A percentile compares a stretch with the other conserved stretches of the same genome.
Evolutionary conservation across 1,140 invertebrate genomes (phyloP).

Genomic region (Leptinotarsa undecemlineata): DNA sequence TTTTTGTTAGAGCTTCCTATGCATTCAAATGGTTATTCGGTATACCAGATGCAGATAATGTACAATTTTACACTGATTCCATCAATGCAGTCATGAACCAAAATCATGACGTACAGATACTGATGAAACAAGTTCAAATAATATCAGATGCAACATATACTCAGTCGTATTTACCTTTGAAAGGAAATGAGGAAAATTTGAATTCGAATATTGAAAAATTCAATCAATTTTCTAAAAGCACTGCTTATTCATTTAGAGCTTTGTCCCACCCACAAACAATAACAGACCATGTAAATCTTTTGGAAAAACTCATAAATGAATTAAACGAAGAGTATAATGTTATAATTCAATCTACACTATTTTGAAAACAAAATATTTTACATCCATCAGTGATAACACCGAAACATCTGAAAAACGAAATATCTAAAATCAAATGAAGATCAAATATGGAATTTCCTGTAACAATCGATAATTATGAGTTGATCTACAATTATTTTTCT

Average conservation of each 20-base stretch:
- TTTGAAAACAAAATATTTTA: constrained; percentile 45
- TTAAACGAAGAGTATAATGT: too few species aligned
- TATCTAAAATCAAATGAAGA: constrained; percentile 12
- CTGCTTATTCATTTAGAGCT: not conserved
- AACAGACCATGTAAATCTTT: too few species aligned
- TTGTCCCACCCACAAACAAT: too few species aligned
- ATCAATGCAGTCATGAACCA: constrained; percentile 36
- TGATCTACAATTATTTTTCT: too few species aligned
- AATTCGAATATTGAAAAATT: constrained; percentile 4
- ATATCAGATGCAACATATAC: constrained; percentile 25
- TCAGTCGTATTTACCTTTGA: not conserved
- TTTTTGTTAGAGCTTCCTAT: constrained; percentile 46
- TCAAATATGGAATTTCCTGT: too few species aligned
- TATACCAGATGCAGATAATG: constrained; percentile 44
- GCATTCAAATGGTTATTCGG: constrained; percentile 22
- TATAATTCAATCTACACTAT: too few species aligned
- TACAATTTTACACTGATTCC: constrained; percentile 41
- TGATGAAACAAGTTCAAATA: constrained; percentile 34
- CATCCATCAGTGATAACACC: constrained; percentile 46
- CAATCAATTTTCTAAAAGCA: constrained; percentile 11
- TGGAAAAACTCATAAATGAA: too few species aligned
- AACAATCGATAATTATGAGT: too few species aligned
- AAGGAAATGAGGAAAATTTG: constrained; percentile 21
- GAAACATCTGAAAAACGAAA: constrained; percentile 40
- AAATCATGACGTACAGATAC: constrained; percentile 29